phyloP scores from a whole-genome alignment of 2,888 invertebrate species.

The Drosophila lacicola region DNA sequence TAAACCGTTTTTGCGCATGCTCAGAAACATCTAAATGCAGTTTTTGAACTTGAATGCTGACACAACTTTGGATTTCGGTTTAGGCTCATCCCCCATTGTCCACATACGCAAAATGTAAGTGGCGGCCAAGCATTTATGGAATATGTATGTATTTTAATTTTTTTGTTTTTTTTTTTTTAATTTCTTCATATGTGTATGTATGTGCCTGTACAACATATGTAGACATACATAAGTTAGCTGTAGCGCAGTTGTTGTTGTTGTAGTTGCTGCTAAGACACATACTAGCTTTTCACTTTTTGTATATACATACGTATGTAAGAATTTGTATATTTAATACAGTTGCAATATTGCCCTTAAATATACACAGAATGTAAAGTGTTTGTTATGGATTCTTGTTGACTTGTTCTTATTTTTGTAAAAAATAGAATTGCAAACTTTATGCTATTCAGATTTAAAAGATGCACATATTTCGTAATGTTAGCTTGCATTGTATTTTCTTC shows the following conservation, averaged over 20 bases:
- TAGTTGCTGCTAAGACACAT: conserved; percentile 40
- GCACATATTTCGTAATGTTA: conserved; percentile 16
- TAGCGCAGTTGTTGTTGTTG: conserved; percentile 48
- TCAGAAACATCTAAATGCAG: conserved; percentile 81
- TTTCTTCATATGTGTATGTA: conserved; percentile 9
- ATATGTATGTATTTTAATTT: conserved; percentile 24
- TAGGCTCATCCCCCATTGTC: conserved; percentile 16
- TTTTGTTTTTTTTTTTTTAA: conserved; percentile 16
- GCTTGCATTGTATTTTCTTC: conserved; percentile 12
- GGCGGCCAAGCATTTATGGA: conserved; percentile 38
- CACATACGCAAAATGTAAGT: conserved; percentile 27
- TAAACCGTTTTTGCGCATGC: conserved; percentile 80
- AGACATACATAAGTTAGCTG: conserved; percentile 40
- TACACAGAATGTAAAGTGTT: conserved; percentile 2
- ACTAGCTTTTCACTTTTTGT: conserved; percentile 25
- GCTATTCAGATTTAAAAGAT: conserved; percentile 22
- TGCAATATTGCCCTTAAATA: conserved; percentile 17
- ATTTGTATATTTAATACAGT: conserved; percentile 38
- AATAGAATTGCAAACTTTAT: conserved; percentile 13
- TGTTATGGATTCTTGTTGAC: too few species aligned
- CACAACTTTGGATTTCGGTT: conserved; percentile 45
- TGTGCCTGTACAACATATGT: conserved; percentile 18
- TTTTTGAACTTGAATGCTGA: conserved; percentile 75
- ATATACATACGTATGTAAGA: conserved; percentile 28
- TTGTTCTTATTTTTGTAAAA: conserved; percentile 15